phyloP scores from a whole-genome alignment of 2,888 invertebrate genomes.

The Proisotoma minuta region DNA sequence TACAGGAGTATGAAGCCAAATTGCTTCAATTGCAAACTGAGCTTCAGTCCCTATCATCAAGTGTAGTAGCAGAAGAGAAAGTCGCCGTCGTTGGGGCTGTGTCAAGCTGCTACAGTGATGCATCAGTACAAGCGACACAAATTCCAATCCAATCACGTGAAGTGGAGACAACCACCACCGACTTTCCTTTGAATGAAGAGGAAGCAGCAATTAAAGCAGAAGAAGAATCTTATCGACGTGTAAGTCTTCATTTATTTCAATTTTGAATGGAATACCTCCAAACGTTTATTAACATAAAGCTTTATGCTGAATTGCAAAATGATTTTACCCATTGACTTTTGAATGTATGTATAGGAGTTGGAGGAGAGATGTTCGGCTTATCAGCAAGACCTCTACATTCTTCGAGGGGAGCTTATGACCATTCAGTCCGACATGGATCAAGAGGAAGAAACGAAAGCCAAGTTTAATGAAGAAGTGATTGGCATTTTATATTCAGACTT shows the following conservation, averaged over 20 bases:
- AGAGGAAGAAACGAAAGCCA: constrained; percentile 36
- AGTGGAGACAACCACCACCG: constrained; percentile 15
- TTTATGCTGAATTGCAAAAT: not conserved
- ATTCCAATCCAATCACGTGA: not conserved
- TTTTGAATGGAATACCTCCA: not conserved
- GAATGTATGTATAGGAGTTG: constrained; percentile 35
- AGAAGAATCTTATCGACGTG: constrained; percentile 37
- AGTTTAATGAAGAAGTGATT: constrained; percentile 41
- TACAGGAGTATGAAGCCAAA: constrained; percentile 11
- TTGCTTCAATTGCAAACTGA: not conserved
- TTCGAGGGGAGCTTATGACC: constrained; percentile 43
- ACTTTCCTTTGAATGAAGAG: not conserved
- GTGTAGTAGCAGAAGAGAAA: not conserved
- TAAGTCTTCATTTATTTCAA: not conserved
- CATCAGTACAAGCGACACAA: not conserved
- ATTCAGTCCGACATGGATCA: constrained; percentile 42
- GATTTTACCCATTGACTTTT: not conserved
- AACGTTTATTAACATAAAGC: not conserved
- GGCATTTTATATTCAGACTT: constrained; percentile 42
- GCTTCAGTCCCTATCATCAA: not conserved
- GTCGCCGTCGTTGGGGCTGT: not conserved
- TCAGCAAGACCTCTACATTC: constrained; percentile 43
- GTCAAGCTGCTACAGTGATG: no score
- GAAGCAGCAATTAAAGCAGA: constrained; percentile 4
- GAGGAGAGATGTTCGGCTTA: constrained; percentile 45